Evolutionary conservation across 2,113 vertebrate species (phyloP).

Genomic region (Apodemus sylvaticus): DNA sequence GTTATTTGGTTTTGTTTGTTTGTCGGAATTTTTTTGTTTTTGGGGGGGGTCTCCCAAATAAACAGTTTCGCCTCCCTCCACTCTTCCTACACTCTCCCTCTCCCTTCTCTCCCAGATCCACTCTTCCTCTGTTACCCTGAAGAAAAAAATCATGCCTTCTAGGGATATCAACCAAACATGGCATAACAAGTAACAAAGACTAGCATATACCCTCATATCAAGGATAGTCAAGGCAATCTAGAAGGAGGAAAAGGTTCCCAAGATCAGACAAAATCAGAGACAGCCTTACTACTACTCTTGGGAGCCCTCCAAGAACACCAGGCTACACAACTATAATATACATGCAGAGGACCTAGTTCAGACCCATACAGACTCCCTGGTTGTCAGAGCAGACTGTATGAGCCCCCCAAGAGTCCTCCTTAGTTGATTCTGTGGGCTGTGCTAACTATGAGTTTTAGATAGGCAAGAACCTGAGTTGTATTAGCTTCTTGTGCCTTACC

Average conservation of each 20-base stretch:
- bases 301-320: not conserved
- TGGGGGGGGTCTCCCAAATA: no score
- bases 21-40: no score
- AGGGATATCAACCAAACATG: not conserved
- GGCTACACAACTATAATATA: not conserved
- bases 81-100: not conserved
- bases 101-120: not conserved
- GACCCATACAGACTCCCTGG: not conserved
- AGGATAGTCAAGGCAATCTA: not conserved
- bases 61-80: not conserved
- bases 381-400: not conserved
- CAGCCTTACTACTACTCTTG: not conserved
- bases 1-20: not conserved
- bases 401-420: not conserved
- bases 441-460: constrained; percentile 34
- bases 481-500: not conserved
- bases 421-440: not conserved
- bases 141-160: not conserved
- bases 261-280: not conserved
- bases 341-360: not conserved
- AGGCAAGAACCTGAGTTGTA: not conserved
- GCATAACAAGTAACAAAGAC: no score
- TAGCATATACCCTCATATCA: no score
- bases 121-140: not conserved
- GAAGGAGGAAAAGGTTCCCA: not conserved